Conservation (phyloP, 2,113 vertebrate genomes). For the Aleadryas rufinucha region DNA sequence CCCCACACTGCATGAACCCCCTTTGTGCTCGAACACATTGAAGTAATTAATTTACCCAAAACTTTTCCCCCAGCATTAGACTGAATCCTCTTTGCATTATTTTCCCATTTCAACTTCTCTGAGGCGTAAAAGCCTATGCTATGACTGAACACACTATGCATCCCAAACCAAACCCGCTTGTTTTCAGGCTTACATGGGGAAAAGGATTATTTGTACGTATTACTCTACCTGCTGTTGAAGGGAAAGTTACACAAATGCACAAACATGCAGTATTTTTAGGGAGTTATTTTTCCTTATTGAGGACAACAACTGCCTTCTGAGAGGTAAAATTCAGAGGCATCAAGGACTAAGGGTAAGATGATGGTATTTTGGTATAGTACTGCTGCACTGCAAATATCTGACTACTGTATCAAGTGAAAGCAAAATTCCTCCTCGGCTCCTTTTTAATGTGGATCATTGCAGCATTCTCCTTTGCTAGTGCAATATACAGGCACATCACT, state of each 20-base stretch:
- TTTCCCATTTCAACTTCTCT: background rate
- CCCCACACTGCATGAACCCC: background rate
- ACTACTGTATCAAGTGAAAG: background rate
- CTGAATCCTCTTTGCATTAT: background rate
- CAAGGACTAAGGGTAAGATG: background rate
- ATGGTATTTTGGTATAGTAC: background rate
- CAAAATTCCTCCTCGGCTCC: background rate
- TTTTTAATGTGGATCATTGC: background rate
- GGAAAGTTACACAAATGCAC: background rate
- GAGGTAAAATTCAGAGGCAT: background rate
- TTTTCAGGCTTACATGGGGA: background rate
- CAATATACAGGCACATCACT: background rate
- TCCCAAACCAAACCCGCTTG: accelerated
- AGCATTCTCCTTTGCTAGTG: background rate
- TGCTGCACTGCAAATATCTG: background rate
- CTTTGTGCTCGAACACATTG: background rate
- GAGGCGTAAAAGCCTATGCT: background rate
- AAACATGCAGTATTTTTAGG: background rate
- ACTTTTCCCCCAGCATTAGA: background rate
- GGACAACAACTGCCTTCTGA: background rate
- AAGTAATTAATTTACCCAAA: background rate
- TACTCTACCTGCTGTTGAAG: background rate
- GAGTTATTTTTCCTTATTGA: background rate
- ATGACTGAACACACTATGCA: background rate
- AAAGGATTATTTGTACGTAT: background rate